Evolutionary conservation across 2,888 invertebrate genomes (phyloP).

Genomic region (Meiosimyza decipiens): DNA sequence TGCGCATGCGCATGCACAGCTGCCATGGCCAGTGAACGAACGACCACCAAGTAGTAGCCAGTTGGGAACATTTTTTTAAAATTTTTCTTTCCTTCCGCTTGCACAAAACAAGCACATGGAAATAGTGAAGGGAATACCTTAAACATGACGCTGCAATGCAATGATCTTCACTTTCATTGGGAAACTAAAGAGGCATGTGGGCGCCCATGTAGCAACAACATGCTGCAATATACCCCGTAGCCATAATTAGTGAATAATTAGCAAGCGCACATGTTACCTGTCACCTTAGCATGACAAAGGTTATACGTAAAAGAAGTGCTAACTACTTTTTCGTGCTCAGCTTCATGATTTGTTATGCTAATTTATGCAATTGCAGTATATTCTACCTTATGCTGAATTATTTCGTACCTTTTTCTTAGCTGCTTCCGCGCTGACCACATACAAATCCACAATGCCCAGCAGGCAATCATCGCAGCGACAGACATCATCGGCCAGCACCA

Average conservation of each 20-base stretch:
- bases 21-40: neutral
- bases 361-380: slow-evolving; percentile 23
- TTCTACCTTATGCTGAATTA: neutral
- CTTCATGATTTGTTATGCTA: neutral
- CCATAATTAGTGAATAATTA: slow-evolving; percentile 47
- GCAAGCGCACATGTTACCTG: slow-evolving; percentile 33
- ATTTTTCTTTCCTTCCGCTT: neutral
- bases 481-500: slow-evolving; percentile 74
- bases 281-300: slow-evolving; percentile 18
- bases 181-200: neutral
- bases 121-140: slow-evolving; percentile 22
- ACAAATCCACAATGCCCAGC: slow-evolving; percentile 83
- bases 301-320: neutral
- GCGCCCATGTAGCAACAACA: neutral
- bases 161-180: neutral
- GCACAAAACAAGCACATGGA: neutral
- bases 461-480: slow-evolving; percentile 87
- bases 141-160: slow-evolving; percentile 17
- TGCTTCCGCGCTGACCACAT: slow-evolving; percentile 70
- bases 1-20: slow-evolving; percentile 25
- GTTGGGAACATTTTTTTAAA: neutral
- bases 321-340: too few species aligned
- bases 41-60: slow-evolving; percentile 11
- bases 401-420: slow-evolving; percentile 74
- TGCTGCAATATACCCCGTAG: neutral